Evolutionary conservation across 1,140 invertebrate species (phyloP), one percentile per base, ranked within the genome.

Genomic region (Psilanteris sp.): DNA sequence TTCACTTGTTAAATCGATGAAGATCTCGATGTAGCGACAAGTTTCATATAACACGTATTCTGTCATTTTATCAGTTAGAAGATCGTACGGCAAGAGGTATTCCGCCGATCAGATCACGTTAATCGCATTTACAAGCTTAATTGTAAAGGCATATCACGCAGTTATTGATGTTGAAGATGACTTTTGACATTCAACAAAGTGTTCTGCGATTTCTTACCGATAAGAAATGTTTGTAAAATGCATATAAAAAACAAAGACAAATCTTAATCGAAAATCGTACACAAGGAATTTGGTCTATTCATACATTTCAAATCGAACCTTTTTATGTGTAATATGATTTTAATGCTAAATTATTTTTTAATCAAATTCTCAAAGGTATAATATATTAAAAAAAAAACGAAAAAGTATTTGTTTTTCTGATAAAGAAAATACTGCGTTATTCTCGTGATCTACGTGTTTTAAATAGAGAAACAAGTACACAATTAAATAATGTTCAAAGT

Each of bases 61-160:
- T 50, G 22, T n/a, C 48, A 31, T 48, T 43, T 48, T 64, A 72
- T 73, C 59, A 18, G 16, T 0, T 18, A n/a, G 4, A 14, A 41
- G 31, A 67, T 66, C 70, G 43, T 32, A n/a, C n/a, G 29, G 31
- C 24, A 26, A 41, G 29, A 66, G 18, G 31, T 46, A 54, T 61
- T 74, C 34, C 39, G 29, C 39, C 20, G 50, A 73, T 73, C 36
- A 18, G 39, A 74, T 74, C 54, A 29, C 34, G 71, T 61, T 61
- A 67, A 61, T 52, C 22, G 43, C 15, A 48, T 46, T 74, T 74
- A 55, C 61, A 36, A 66, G 55, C 71, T 74, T 74, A 67, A 62
- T 74, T 74, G 46, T 74, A 55, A 67, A 62, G 46, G 55, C 39
- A 67, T 48, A 54, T 62, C 71, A 67, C 31, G 54, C 32, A 61